Evolutionary conservation across 2,888 invertebrate genomes (phyloP).

Genomic region (Drosophila nigricruria): DNA sequence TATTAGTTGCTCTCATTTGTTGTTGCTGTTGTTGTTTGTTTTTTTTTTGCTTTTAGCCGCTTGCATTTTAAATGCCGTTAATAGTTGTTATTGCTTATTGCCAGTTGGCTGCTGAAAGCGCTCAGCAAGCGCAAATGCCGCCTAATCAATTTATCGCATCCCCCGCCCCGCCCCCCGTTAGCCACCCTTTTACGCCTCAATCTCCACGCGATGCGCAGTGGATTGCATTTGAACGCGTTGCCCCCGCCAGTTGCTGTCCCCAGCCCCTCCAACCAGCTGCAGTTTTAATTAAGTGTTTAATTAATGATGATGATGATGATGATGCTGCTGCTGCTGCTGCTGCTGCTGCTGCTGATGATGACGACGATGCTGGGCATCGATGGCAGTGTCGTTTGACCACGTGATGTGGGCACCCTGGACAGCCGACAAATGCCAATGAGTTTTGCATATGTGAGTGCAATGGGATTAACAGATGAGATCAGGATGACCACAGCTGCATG

Average conservation of each 20-base stretch:
- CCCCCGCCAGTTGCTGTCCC: not conserved
- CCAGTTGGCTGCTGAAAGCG: constrained; percentile 37
- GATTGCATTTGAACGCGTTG: constrained; percentile 13
- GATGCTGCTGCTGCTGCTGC: constrained; percentile 8
- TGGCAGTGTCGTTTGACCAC: constrained; percentile 26
- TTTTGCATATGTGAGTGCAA: constrained; percentile 54
- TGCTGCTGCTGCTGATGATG: not conserved
- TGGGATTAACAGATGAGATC: constrained; percentile 50
- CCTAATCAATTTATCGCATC: constrained; percentile 54
- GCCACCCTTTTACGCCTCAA: not conserved
- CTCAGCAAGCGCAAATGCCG: constrained; percentile 49
- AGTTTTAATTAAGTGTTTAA: constrained; percentile 80
- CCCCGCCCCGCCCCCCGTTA: not conserved
- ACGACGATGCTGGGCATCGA: constrained; percentile 29
- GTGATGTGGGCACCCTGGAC: constrained; percentile 31
- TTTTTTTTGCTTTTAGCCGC: constrained; percentile 41
- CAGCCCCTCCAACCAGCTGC: constrained; percentile 50
- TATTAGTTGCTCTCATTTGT: constrained; percentile 34
- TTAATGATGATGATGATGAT: constrained; percentile 67
- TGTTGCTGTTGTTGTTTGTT: constrained; percentile 27
- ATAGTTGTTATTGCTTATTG: constrained; percentile 33
- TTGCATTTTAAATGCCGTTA: constrained; percentile 43
- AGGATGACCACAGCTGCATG: constrained; percentile 16
- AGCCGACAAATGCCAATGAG: constrained; percentile 49
- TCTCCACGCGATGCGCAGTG: constrained; percentile 3